Evolutionary conservation across 2,888 invertebrate species (phyloP), one percentile per base, ranked within the genome.

Genomic region (Gerris lacustris): DNA sequence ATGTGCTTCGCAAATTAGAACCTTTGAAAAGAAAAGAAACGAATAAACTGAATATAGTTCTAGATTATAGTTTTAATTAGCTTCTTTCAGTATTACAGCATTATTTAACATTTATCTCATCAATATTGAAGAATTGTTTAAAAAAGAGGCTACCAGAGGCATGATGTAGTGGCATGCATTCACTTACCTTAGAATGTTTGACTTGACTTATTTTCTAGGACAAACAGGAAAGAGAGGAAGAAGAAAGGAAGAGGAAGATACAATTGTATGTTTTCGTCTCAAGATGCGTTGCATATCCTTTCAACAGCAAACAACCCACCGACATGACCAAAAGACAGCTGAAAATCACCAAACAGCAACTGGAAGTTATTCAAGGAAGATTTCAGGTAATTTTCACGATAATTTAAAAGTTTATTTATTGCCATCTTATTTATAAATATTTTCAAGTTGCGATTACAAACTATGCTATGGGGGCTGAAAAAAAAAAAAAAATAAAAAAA

Each of bases 181-280:
- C 4, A 31, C 31, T 31, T 31, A 31, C 31, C 31, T 31, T 31
- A 31, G 31, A 31, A 31, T 31, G 9, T 55, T 55, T 55, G 55
- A 55, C 55, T 55, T 55, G 55, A 55, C 55, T 55, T 9, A 15
- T 55, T 11, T 71, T 74, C 6, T 78, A 91, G 87, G 96, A 95
- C 78, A 93, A 92, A 80, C 94, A 95, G 77, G 97, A 97, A 80
- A 88, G 93, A 73, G 91, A 97, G 80, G 97, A 99, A 82, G 97
- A 97, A 79, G 96, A 97, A 78, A 87, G 96, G 74, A 97, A 97
- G 80, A 87, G 90, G 73, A 88, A 94, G 73, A 88, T 99, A 72
- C 99, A 99, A 80, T 83, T 99, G 63, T 99, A 99, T 82, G 98
- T 99, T 75, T 99, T 99, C 81, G 94, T 99, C 75, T 95, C 97